A percentile compares a stretch with the other conserved stretches of the same genome.
Evolutionary conservation across 2,888 invertebrate genomes (phyloP).

Genomic region (Hydropsyche betteni): DNA sequence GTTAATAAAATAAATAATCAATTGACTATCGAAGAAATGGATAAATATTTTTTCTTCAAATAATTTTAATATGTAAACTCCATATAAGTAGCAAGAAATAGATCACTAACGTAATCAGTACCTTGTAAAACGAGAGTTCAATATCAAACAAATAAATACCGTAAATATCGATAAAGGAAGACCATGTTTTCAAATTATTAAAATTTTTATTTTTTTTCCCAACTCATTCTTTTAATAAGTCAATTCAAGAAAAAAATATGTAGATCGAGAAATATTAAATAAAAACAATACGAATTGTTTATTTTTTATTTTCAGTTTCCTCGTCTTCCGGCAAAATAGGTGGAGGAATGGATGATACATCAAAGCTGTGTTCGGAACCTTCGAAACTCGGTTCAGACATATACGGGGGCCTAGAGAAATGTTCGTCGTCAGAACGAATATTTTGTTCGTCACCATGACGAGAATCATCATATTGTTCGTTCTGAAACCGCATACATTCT

Average conservation of each 20-base stretch:
- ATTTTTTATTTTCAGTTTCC: constrained; percentile 56
- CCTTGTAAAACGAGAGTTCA: too few species aligned
- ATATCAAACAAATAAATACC: too few species aligned
- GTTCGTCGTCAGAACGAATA: constrained; percentile 60
- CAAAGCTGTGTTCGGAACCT: constrained; percentile 77
- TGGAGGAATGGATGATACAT: constrained; percentile 80
- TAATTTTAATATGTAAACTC: too few species aligned
- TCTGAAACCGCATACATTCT: constrained; percentile 23
- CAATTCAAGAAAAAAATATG: not conserved
- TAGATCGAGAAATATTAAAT: not conserved
- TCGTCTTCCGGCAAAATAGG: constrained; percentile 80
- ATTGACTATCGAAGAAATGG: too few species aligned
- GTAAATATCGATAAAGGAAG: too few species aligned
- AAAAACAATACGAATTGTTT: constrained; percentile 42
- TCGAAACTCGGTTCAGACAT: constrained; percentile 70
- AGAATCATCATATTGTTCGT: constrained; percentile 52
- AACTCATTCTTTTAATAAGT: not conserved
- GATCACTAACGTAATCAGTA: too few species aligned
- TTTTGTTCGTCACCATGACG: constrained; percentile 64
- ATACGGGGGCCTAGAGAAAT: constrained; percentile 52
- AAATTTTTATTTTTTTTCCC: too few species aligned
- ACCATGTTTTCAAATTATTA: too few species aligned
- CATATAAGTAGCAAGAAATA: too few species aligned
- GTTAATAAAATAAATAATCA: too few species aligned
- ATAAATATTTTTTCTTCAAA: too few species aligned